Evolutionary conservation across 2,888 invertebrate species (phyloP), one percentile per base, ranked within the genome.

Genomic region (Anorthoa munda): DNA sequence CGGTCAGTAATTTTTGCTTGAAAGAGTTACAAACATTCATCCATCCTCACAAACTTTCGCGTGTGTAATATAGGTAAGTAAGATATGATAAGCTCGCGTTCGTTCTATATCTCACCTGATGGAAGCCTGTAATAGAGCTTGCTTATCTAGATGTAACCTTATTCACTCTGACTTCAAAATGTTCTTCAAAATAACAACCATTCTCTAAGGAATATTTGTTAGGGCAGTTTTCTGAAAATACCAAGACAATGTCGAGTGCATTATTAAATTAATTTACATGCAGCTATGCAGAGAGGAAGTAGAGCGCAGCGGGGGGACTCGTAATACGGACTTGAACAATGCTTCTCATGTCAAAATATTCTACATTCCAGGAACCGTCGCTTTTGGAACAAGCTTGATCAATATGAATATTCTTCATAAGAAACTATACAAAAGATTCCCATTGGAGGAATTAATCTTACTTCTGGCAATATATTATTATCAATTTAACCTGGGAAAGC

Each of bases 211-310:
- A 69, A 77, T 50, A 66, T 76, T 15, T 18, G 13, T 51, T 2
- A 9, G 9, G 18, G 3, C 53, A 75, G 26, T 48, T 79, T 71
- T 63, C 23, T 1, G 17, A 59, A 55, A 60, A 69, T 21, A 5
- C 39, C 53, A 55, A 78, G 53, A 78, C 50, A 70, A 31, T 31
- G 13, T 71, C 13, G 46, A 72, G 51, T 72, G 63, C 48, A 79
- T 64, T 72, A 72, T 64, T 64, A 72, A 79, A 72, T 64, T 72
- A 64, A 79, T 79, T 64, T 64, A 21, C 26, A 64, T 64, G 46
- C 50, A 26, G 58, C 31, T 48, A n/a, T 72, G 63, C 58, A 21
- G 39, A 53, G 63, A 21, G 46, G 26, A 48, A 48, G 51, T 63
- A 4, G 13, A 1, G 23, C 72, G 9, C 63, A 59, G 63, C 58